Base-by-base conservation (phyloP, 2,888 invertebrate genomes). In the Rhamnusium bicolor region DNA sequence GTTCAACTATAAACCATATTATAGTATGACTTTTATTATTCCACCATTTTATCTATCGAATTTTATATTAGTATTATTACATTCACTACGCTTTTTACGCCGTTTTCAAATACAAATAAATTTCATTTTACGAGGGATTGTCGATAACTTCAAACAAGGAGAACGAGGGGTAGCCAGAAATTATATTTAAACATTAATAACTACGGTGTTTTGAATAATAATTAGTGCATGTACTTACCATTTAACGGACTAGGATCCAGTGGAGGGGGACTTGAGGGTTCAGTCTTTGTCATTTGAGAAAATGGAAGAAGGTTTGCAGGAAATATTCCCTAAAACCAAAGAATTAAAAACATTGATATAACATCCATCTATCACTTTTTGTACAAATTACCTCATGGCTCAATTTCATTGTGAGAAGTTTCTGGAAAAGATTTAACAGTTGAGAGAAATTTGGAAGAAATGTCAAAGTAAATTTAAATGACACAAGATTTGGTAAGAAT, bases 251-350 rank as follows among this genome's bases (percentile, higher is more conserved):
- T 87, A 65, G 80, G 80, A 21, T 87, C 87, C 78, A 86, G 77
- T 14, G 84, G 89, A 58, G 87, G 88, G 61, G 85, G 86, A 75
- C 87, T 88, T 75, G 83, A 83, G 73, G 86, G 84, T 72, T 88
- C 88, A 81, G 86, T 86, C 84, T 87, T 87, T 76, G 74, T 70
- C 71, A 88, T 79, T 74, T 88, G 87, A 72, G 88, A 83, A 81
- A 88, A 89, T 61, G 89, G 87, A 76, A 89, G 84, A 81, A 89
- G 84, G 81, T 86, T 89, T 71, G 88, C 85, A 32, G 89, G 89
- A 80, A 90, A 88, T 80, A 89, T 87, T 76, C 89, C 88, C 90
- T 90, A 87, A 3, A 87, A 87, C 65, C 80, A 73, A 80, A 79
- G 12, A 40, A 40, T 40, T 40, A n/a, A 2, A 40, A 40, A 40